Percentiles rank a stretch among this genome's conserved stretches.
Evolutionary conservation across 2,888 invertebrate genomes (phyloP).

Genomic region (Pollenia labialis): DNA sequence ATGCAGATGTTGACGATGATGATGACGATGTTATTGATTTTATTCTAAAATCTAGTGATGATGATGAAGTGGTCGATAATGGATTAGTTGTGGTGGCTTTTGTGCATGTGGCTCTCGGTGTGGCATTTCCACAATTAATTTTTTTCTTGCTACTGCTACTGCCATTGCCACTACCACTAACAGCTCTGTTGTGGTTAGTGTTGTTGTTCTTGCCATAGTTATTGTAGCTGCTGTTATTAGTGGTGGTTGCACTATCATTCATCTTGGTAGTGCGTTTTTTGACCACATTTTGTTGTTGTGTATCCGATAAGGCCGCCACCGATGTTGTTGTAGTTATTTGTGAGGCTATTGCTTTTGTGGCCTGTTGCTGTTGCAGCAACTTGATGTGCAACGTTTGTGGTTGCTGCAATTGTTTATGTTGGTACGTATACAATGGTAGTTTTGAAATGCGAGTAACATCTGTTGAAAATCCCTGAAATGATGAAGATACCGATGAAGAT

Average conservation of each 20-base stretch:
- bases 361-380: conserved; percentile 75
- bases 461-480: conserved; percentile 73
- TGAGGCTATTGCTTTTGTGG: conserved; percentile 74
- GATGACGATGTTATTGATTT: conserved; percentile 68
- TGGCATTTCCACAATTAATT: conserved; percentile 41
- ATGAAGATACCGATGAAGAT: conserved; percentile 26
- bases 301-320: conserved; percentile 49
- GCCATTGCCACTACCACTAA: conserved; percentile 47
- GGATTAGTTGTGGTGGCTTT: conserved; percentile 71
- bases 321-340: conserved; percentile 69
- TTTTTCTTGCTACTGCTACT: conserved; percentile 42
- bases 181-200: conserved; percentile 49
- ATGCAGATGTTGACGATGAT: conserved; percentile 36
- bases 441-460: conserved; percentile 76
- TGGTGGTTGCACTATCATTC: conserved; percentile 41
- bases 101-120: conserved; percentile 60
- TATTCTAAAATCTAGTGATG: conserved; percentile 71
- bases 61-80: conserved; percentile 67
- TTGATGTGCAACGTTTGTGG: conserved; percentile 76
- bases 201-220: conserved; percentile 61
- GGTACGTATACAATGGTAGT: conserved; percentile 76
- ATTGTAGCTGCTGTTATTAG: conserved; percentile 64
- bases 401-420: conserved; percentile 76
- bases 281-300: conserved; percentile 60
- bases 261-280: conserved; percentile 64